phyloP scores from a whole-genome alignment of 2,888 invertebrate genomes.

The Chelonus formosanus region DNA sequence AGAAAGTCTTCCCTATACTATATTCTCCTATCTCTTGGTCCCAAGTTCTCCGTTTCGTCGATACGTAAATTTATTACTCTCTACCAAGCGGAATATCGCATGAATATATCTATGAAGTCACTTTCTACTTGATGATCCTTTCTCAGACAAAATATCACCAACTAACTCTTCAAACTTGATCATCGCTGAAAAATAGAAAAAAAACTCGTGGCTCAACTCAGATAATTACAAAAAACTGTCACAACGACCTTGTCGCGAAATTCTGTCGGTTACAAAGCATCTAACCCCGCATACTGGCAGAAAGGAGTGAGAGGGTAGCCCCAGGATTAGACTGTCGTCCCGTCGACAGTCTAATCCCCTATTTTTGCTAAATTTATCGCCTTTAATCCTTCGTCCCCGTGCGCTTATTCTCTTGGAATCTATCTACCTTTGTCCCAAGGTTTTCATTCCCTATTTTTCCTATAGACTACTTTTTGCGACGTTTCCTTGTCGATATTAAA shows the following conservation, averaged over 20 bases:
- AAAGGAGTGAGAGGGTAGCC: conserved; percentile 42
- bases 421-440: conserved; percentile 40
- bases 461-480: conserved; percentile 38
- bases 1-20: conserved; percentile 27
- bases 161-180: background rate
- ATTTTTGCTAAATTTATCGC: conserved; percentile 66
- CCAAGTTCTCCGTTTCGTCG: conserved; percentile 26
- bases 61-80: conserved; percentile 41
- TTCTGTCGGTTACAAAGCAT: conserved; percentile 23
- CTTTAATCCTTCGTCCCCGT: conserved; percentile 61
- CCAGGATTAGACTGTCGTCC: conserved; percentile 64
- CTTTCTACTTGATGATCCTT: conserved; percentile 6
- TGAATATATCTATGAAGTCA: background rate
- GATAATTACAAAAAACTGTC: conserved; percentile 33
- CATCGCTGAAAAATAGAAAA: background rate
- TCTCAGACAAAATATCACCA: background rate
- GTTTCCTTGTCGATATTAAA: conserved; percentile 55
- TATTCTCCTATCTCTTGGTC: conserved; percentile 11
- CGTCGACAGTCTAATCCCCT: conserved; percentile 64
- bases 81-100: conserved; percentile 20
- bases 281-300: conserved; percentile 30
- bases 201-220: background rate
- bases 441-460: conserved; percentile 32
- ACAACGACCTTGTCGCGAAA: conserved; percentile 21
- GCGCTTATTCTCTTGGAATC: conserved; percentile 42